A percentile compares a stretch with the other conserved stretches of the same genome.
These are phyloP conservation scores for Conus betulinus DNA, from an alignment of 1,140 invertebrate genomes.

Conservation along the genomic window DNA sequence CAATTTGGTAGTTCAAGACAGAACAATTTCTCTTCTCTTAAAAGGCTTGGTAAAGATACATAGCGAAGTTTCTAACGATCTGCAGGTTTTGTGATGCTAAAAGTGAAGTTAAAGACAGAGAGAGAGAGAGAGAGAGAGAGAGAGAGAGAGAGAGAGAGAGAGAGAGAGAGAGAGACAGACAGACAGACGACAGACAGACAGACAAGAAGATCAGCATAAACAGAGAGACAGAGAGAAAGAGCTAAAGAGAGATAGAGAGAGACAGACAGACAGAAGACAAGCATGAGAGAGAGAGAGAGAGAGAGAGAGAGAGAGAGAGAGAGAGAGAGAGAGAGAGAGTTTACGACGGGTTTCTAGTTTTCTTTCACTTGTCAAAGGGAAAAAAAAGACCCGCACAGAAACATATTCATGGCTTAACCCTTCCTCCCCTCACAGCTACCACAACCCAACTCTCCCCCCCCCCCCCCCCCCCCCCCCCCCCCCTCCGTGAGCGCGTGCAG, in stretches of 20 bases:
- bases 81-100: no score
- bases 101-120: no score
- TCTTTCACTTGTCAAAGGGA: not conserved
- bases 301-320: slow-evolving; percentile 13
- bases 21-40: no score
- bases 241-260: slow-evolving; percentile 8
- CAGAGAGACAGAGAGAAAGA: not conserved
- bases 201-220: not conserved
- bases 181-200: no score
- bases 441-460: not conserved
- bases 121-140: no score
- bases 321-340: slow-evolving; percentile 12
- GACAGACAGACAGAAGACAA: not conserved
- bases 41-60: no score
- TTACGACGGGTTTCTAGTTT: no score
- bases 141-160: no score
- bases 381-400: not conserved
- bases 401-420: not conserved
- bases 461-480: not conserved
- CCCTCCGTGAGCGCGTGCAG: not conserved
- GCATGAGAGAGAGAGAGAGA: not conserved
- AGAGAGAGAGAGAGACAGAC: no score
- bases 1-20: no score
- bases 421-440: not conserved
- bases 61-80: no score